Evolutionary conservation across 1,140 invertebrate species (phyloP), one percentile per base, ranked within the genome.

Genomic region (Metaphire vulgaris): DNA sequence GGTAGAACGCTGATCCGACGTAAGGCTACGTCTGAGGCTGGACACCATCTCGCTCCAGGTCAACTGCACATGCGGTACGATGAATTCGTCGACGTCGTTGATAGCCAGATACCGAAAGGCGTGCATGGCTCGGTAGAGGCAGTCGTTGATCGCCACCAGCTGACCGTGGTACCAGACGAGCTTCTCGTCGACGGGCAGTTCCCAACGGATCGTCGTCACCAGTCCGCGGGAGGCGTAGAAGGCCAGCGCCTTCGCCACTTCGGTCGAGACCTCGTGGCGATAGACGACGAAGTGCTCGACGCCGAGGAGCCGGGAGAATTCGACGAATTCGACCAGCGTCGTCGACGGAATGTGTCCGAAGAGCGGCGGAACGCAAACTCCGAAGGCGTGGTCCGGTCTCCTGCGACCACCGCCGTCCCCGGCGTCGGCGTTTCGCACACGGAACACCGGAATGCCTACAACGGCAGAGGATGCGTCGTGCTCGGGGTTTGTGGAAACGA

Each of bases 91-190:
- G 21, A 85, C 72, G 72, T 86, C 85, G 72, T 83, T 75, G 77
- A 86, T 85, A n/a, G 81, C 80, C 31, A 84, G 69, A 78, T 81
- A 85, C 68, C 82, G 76, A 78, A 80, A 83, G 2, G 74, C 72
- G 6, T 77, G 79, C 82, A 85, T 85, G 56, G 81, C 81, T 56
- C 81, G 75, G 77, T 85, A 83, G 0, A 85, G 78, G 76, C 85
- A 86, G 77, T 86, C 83, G 72, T 86, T 84, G 69, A 84, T 80
- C 14, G 84, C 79, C 28, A 83, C 32, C 31, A 83, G 77, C 73
- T 86, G 85, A 2, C 84, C 85, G 74, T 85, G 77, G 76, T 85
- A 85, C 85, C 85, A 86, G 6, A 85, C 80, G 12, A 73, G 76
- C 30, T 81, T 71, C 6, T 67, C 74, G 68, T 66, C 74, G 0